Conservation (phyloP, 35 echinoderm and acorn worm genomes). For the Ophioderma brevispina region DNA sequence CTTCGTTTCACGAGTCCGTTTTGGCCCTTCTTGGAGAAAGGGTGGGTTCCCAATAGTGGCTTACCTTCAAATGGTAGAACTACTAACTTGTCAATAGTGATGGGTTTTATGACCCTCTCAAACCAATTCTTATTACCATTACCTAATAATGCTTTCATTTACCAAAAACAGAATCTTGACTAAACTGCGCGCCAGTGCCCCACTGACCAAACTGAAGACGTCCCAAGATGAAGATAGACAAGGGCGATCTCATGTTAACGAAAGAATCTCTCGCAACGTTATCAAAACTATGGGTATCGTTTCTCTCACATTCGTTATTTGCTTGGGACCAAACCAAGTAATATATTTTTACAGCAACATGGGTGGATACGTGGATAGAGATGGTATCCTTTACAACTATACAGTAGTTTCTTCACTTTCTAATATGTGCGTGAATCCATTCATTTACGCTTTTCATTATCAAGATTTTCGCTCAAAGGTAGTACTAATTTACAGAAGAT, state of each 20-base stretch:
- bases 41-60: background rate
- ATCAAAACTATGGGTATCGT: constrained; percentile 80
- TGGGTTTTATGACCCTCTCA: constrained; percentile 57
- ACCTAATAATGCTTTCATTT: constrained; percentile 79
- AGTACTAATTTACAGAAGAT: no score
- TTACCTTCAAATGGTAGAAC: background rate
- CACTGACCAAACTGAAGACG: no score
- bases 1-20: constrained; percentile 66
- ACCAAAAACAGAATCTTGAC: constrained; percentile 77
- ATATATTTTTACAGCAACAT: constrained; percentile 81
- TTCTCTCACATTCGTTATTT: constrained; percentile 69
- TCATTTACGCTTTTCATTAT: constrained; percentile 69
- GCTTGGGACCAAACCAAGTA: constrained; percentile 80
- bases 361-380: constrained; percentile 51
- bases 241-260: background rate
- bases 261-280: constrained; percentile 57
- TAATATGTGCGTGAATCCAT: constrained; percentile 72
- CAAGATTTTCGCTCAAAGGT: constrained; percentile 38
- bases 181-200: constrained; percentile 22
- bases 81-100: background rate
- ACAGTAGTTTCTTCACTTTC: constrained; percentile 51
- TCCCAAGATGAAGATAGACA: no score
- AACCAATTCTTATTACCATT: constrained; percentile 79
- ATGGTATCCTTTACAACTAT: constrained; percentile 36
- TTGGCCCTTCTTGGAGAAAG: constrained; percentile 65